Conservation (phyloP, 2,888 invertebrate species). For the Stenolophus ochropezus region DNA sequence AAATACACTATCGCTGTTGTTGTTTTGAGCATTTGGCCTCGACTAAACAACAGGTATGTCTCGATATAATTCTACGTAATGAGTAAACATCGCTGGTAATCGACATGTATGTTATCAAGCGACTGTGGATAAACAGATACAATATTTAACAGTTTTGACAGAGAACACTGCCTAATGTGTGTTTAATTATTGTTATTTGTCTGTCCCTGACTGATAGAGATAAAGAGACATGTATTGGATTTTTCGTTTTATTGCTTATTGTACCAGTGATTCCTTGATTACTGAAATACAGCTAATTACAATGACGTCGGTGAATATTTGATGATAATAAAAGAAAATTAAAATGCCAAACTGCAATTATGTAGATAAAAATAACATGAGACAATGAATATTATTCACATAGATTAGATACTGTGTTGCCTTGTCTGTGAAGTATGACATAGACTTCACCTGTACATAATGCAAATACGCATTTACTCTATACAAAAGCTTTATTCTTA, state of each 20-base stretch:
- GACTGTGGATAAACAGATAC: slow-evolving; percentile 39
- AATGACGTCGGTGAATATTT: background rate
- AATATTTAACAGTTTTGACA: slow-evolving; percentile 45
- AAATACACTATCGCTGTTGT: slow-evolving; percentile 11
- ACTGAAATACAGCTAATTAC: background rate
- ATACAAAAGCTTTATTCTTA: too few species aligned
- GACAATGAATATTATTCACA: too few species aligned
- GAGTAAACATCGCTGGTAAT: slow-evolving; percentile 16
- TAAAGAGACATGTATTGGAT: slow-evolving; percentile 35
- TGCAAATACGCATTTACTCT: too few species aligned
- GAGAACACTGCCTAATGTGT: slow-evolving; percentile 30
- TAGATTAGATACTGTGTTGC: too few species aligned
- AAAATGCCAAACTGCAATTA: too few species aligned
- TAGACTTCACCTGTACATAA: too few species aligned
- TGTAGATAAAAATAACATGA: background rate
- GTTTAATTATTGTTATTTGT: slow-evolving; percentile 49
- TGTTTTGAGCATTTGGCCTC: slow-evolving; percentile 10
- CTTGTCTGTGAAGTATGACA: too few species aligned
- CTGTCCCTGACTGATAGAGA: slow-evolving; percentile 20
- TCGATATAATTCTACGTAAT: slow-evolving; percentile 34
- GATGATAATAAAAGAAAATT: too few species aligned
- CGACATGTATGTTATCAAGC: slow-evolving; percentile 13
- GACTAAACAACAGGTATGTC: slow-evolving; percentile 8
- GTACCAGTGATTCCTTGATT: slow-evolving; percentile 1
- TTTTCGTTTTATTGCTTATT: slow-evolving; percentile 12